These are phyloP conservation scores for Clarias pachynema DNA, from an alignment of 2,797 vertebrate genomes.

Conservation along the genomic window DNA sequence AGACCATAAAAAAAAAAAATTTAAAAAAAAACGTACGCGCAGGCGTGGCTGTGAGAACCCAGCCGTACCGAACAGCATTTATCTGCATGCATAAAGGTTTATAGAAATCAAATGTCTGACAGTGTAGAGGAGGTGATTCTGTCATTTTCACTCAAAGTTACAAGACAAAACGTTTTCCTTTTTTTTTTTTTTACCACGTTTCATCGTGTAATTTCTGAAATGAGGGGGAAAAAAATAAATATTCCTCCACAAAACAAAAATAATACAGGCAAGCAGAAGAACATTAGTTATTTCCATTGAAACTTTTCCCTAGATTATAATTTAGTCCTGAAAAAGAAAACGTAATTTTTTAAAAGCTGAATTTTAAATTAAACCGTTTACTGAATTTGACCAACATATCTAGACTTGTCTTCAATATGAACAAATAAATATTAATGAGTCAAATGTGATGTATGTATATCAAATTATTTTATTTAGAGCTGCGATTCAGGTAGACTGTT, in stretches of 20 bases:
- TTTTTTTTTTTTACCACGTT: background rate
- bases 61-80: background rate
- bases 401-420: background rate
- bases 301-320: background rate
- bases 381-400: background rate
- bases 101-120: background rate
- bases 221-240: too few relatives aligned
- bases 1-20: background rate
- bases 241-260: background rate
- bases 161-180: background rate
- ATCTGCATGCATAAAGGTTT: background rate
- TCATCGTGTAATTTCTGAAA: background rate
- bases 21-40: background rate
- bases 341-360: background rate
- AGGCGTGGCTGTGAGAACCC: slow-evolving; percentile 7
- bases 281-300: background rate
- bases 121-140: background rate
- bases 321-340: background rate
- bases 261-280: too few relatives aligned
- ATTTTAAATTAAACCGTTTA: background rate
- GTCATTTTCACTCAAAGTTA: too few relatives aligned
- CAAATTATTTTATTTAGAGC: too few relatives aligned
- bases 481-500: too few relatives aligned
- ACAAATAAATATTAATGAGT: background rate
- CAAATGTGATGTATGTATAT: background rate